Base-by-base conservation (phyloP, 2,888 invertebrate genomes). In the Euplexia lucipara region DNA sequence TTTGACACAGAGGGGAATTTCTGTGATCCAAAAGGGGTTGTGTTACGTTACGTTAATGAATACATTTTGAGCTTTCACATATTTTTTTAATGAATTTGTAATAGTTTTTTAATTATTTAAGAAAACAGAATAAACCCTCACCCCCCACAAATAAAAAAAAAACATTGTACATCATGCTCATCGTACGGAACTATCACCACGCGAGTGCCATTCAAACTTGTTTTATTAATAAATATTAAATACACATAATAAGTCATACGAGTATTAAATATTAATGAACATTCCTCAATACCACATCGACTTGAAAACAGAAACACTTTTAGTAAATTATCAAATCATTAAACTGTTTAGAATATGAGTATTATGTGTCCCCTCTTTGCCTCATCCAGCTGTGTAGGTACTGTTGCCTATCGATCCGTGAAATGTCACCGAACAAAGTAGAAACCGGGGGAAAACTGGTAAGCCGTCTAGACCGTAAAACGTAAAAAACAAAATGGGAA, bases 401-500 rank as follows among this genome's bases (percentile, higher is more conserved):
- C 52, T 47, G 47, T 52, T 49, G 22, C 49, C 73, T 77, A 71
- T 77, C 44, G 73, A 77, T 77, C 59, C 59, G 51, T 57, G 41
- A 65, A 52, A 71, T 44, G 44, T 53, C 52, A 57, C 51, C 32
- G 48, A 60, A 77, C 66, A 60, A 77, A 53, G 52, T 48, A 22
- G 22, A 57, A 49, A 60, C 16, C 30, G 39, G 34, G 39, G 53
- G 18, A 37, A 59, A 59, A 44, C 7, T 54, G 30, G 53, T 47
- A 68, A 59, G 20, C 59, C 41, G 35, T 44, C 66, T 18, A 66
- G 16, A 37, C 10, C 22, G 30, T n/a, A 52, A 69, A 57, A 75
- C 22, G 37, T 37, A 48, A 57, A 68, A 65, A 53, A 48, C 18
- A 35, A 39, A 44, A 44, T n/a, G 14, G 26, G 12, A 39, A 3